phyloP scores from a whole-genome alignment of 2,888 invertebrate genomes.

The Gonocerus acuteangulatus region DNA sequence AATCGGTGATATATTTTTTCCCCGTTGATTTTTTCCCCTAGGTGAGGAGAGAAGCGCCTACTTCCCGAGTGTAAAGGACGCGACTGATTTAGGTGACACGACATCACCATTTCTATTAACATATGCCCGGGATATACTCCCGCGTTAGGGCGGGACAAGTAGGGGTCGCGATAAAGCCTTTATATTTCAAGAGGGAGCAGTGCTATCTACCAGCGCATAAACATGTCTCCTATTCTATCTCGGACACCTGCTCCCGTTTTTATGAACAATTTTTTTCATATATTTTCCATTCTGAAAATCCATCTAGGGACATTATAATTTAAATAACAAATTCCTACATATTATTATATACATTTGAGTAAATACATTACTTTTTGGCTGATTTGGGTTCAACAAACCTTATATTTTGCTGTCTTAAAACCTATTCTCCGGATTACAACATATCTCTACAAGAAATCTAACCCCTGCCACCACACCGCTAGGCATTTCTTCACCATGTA shows the following conservation, averaged over 20 bases:
- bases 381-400: too few relatives aligned
- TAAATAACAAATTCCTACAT: too few relatives aligned
- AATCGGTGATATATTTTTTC: background rate
- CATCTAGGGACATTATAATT: background rate
- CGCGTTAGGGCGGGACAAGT: background rate
- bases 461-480: too few relatives aligned
- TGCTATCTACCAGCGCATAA: constrained; percentile 7
- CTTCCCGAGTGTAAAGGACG: constrained; percentile 9
- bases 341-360: too few relatives aligned
- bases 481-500: too few relatives aligned
- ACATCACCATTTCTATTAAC: constrained; percentile 16
- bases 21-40: background rate
- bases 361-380: too few relatives aligned
- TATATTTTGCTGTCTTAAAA: too few relatives aligned
- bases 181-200: constrained; percentile 9
- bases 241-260: background rate
- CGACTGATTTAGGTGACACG: constrained; percentile 7
- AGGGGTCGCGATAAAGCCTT: constrained; percentile 4
- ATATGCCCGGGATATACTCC: background rate
- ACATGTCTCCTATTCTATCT: constrained; percentile 7
- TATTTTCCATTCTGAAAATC: background rate
- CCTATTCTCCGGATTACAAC: too few relatives aligned
- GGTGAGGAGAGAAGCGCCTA: background rate
- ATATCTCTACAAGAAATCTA: too few relatives aligned
- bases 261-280: background rate